Conservation (phyloP, 2,113 vertebrate genomes). For the Cinclus cinclus region DNA sequence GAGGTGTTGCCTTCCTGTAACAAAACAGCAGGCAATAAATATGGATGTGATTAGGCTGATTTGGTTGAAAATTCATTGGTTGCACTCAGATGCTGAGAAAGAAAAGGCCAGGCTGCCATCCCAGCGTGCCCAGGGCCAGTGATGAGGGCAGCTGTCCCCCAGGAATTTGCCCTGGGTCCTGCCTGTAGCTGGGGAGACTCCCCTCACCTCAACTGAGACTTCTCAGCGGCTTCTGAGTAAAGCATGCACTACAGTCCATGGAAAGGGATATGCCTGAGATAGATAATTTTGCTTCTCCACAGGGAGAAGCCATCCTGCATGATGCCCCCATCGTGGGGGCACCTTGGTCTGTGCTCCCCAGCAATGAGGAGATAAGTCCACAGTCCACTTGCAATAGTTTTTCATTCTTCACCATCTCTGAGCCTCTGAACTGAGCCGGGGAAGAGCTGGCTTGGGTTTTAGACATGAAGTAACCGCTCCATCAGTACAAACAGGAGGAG, state of each 20-base stretch:
- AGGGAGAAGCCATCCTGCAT: background rate
- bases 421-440: background rate
- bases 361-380: background rate
- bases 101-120: background rate
- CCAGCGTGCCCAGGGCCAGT: accelerated
- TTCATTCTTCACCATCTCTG: background rate
- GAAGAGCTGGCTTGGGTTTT: background rate
- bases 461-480: background rate
- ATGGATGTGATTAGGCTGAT: background rate
- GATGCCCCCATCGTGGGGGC: background rate
- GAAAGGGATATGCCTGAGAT: background rate
- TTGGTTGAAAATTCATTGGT: background rate
- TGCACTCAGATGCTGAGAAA: background rate
- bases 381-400: background rate
- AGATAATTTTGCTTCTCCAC: background rate
- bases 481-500: background rate
- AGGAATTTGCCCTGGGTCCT: background rate
- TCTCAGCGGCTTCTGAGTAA: background rate
- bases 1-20: background rate
- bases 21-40: background rate
- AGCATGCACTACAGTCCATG: accelerated
- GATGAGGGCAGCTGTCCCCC: background rate
- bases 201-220: background rate
- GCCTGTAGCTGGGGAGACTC: background rate
- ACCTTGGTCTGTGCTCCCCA: background rate